Conservation (phyloP, 2,888 invertebrate species). For the Synergus itoensis region DNA sequence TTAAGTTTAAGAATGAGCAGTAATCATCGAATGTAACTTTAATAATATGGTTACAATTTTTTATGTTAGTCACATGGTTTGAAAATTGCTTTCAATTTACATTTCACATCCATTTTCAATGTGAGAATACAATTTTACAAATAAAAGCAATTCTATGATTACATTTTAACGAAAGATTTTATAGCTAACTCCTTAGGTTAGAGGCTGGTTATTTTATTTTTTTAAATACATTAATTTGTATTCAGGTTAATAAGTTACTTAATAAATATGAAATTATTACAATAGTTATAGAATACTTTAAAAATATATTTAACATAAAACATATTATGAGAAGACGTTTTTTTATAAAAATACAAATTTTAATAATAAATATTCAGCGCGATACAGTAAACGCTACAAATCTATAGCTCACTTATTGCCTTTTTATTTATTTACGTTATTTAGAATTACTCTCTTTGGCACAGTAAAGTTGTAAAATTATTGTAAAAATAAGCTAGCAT, state of each 20-base stretch:
- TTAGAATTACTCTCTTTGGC: not conserved
- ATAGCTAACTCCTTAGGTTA: not conserved
- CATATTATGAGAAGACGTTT: conserved; percentile 1
- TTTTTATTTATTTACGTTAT: not conserved
- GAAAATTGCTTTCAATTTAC: not conserved
- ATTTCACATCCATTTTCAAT: not conserved
- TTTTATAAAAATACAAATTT: not conserved
- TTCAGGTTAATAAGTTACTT: conserved; percentile 1
- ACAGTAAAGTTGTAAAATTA: not conserved
- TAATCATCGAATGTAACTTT: conserved; percentile 14
- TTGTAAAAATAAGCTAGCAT: not conserved
- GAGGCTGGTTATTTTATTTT: not conserved
- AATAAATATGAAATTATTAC: not conserved
- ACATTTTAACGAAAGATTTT: not conserved
- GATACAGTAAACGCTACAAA: not conserved
- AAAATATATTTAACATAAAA: not conserved
- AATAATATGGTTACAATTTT: not conserved
- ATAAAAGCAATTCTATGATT: not conserved
- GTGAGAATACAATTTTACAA: not conserved
- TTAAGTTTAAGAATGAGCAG: conserved; percentile 7
- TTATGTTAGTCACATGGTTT: not conserved
- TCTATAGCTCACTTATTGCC: not conserved
- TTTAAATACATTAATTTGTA: not conserved
- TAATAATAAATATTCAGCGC: not conserved
- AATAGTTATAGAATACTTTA: not conserved